Evolutionary conservation across 2,113 vertebrate genomes (phyloP).

Genomic region (Sinocyclocheilus maitianheensis): DNA sequence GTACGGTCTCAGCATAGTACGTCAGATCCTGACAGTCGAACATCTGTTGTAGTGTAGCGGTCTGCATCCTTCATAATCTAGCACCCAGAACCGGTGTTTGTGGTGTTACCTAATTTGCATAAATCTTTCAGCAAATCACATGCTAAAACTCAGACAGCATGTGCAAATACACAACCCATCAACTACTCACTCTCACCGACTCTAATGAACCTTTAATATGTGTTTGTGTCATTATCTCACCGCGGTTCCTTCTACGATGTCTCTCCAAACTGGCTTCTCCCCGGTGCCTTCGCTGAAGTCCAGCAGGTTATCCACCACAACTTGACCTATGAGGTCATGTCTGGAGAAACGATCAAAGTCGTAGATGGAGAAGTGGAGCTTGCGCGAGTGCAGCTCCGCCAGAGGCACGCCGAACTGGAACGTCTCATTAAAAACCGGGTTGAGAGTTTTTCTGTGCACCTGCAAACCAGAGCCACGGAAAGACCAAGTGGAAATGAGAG

Average conservation of each 20-base stretch:
- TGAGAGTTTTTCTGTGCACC: constrained; percentile 93
- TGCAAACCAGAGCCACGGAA: constrained; percentile 44
- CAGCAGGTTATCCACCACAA: constrained; percentile 93
- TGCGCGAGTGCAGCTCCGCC: constrained; percentile 87
- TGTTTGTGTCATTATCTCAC: constrained; percentile 72
- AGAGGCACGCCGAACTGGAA: constrained; percentile 90
- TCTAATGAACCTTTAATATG: background rate
- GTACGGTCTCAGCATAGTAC: background rate
- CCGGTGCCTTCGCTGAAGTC: constrained; percentile 89
- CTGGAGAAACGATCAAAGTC: constrained; percentile 94
- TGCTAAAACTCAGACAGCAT: background rate
- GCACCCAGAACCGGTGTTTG: constrained; percentile 3
- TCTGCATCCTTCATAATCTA: background rate
- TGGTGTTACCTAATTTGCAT: background rate
- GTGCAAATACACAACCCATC: too few relatives aligned
- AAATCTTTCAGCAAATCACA: background rate
- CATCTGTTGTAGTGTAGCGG: background rate
- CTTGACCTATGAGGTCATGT: constrained; percentile 92
- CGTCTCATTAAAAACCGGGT: constrained; percentile 92
- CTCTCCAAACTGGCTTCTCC: constrained; percentile 89
- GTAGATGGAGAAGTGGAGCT: constrained; percentile 92
- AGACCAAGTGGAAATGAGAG: background rate
- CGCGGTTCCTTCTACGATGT: constrained; percentile 88
- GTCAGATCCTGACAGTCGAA: background rate
- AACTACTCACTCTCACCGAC: background rate